Evolutionary conservation across 2,888 invertebrate species (phyloP).

Genomic region (Ichneumoninae sp.): DNA sequence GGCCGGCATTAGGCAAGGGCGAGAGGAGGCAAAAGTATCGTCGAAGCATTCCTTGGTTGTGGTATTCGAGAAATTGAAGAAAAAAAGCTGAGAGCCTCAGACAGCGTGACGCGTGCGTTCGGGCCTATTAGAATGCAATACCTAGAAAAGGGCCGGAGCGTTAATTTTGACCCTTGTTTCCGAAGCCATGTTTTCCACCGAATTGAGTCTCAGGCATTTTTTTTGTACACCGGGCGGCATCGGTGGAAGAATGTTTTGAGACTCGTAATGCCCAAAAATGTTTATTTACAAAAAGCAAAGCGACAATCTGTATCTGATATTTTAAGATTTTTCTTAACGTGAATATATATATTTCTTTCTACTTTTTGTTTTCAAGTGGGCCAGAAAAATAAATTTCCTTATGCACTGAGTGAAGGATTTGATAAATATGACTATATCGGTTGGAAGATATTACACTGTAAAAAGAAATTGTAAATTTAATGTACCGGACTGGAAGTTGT

Average conservation of each 20-base stretch:
- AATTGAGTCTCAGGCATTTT: constrained; percentile 6
- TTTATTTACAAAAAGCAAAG: background rate
- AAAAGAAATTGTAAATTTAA: background rate
- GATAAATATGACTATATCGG: no score
- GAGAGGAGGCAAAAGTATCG: constrained; percentile 15
- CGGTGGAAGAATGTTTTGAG: background rate
- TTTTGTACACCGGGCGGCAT: background rate
- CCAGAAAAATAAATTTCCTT: no score
- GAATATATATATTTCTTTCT: background rate
- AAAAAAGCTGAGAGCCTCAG: background rate
- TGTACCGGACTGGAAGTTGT: no score
- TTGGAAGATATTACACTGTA: no score
- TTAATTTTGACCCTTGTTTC: constrained; percentile 11
- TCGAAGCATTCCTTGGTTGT: background rate
- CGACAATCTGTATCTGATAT: background rate
- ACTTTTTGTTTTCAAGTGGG: background rate
- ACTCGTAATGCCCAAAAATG: background rate
- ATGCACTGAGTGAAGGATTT: no score
- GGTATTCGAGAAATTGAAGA: background rate
- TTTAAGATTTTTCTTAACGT: background rate
- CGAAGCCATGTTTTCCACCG: constrained; percentile 3
- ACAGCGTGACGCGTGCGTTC: constrained; percentile 30
- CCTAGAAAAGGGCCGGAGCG: background rate
- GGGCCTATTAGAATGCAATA: constrained; percentile 3
- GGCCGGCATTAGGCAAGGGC: constrained; percentile 5